Evolutionary conservation across 2,888 invertebrate species (phyloP).

Genomic region (Watsonalla binaria): DNA sequence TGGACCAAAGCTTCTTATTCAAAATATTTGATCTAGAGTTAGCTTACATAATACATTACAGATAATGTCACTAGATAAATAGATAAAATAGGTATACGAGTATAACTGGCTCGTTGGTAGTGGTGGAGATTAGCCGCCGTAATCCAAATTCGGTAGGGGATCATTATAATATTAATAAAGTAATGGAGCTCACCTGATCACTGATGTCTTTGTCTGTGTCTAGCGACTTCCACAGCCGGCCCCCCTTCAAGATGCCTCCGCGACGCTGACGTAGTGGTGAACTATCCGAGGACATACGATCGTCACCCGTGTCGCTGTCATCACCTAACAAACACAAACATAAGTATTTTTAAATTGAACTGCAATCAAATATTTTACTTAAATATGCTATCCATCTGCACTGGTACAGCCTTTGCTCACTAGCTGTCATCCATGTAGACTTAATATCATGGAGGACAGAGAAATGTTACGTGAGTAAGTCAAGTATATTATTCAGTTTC

Average conservation of each 20-base stretch:
- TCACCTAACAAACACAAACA: conserved; percentile 39
- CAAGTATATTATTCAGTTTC: too few relatives aligned
- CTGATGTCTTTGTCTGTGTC: conserved; percentile 64
- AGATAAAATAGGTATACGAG: too few relatives aligned
- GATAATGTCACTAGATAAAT: too few relatives aligned
- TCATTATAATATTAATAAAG: background rate
- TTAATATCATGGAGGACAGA: too few relatives aligned
- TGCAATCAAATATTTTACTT: background rate
- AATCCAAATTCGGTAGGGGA: background rate
- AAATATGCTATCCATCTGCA: background rate
- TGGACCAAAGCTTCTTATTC: too few relatives aligned
- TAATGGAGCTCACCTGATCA: conserved; percentile 65
- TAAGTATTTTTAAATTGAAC: background rate
- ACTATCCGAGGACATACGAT: conserved; percentile 60
- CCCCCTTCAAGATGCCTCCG: conserved; percentile 88
- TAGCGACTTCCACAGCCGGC: conserved; percentile 84
- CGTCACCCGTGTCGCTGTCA: conserved; percentile 64
- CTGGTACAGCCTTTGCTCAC: background rate
- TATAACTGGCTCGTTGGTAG: too few relatives aligned
- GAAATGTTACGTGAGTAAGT: too few relatives aligned
- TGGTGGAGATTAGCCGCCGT: too few relatives aligned
- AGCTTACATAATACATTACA: too few relatives aligned
- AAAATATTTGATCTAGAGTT: too few relatives aligned
- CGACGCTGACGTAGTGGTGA: conserved; percentile 80
- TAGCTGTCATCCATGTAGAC: background rate